Evolutionary conservation across 2,113 vertebrate species (phyloP).

Genomic region (Gila orcuttii): DNA sequence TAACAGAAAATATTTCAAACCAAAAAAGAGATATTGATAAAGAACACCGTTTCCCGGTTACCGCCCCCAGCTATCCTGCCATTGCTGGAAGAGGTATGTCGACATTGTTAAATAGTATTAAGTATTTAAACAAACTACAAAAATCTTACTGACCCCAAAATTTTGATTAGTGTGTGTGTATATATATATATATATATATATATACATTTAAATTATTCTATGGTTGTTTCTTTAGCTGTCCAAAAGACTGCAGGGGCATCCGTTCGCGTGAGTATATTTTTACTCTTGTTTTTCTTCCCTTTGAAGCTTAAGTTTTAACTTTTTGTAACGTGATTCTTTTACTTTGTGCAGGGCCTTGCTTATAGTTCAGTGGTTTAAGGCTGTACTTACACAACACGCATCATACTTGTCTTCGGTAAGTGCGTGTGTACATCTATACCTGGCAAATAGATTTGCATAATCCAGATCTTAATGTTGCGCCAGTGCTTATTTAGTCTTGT

Average conservation of each 20-base stretch:
- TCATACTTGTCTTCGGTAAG: slow-evolving; percentile 96
- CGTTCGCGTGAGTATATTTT: slow-evolving; percentile 81
- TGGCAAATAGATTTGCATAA: background rate
- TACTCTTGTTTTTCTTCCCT: background rate
- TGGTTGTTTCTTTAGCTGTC: slow-evolving; percentile 80
- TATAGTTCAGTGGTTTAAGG: slow-evolving; percentile 94
- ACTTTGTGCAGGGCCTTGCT: slow-evolving; percentile 80
- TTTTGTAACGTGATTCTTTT: background rate
- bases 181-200: no score
- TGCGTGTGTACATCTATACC: slow-evolving; percentile 32
- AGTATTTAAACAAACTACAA: background rate
- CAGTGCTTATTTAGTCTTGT: background rate
- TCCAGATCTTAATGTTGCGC: background rate
- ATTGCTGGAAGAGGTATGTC: slow-evolving; percentile 87
- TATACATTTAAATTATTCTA: background rate
- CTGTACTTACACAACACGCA: slow-evolving; percentile 88
- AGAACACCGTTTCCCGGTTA: slow-evolving; percentile 90
- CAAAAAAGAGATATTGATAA: slow-evolving; percentile 85
- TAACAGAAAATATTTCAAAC: slow-evolving; percentile 93
- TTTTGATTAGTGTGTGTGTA: background rate
- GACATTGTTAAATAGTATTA: background rate
- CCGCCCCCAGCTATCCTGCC: slow-evolving; percentile 90
- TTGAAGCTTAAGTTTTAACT: background rate
- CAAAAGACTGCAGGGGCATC: slow-evolving; percentile 90
- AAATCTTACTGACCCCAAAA: background rate